Base-by-base conservation (phyloP, 2,888 invertebrate species). In the Cheilosia variabilis region DNA sequence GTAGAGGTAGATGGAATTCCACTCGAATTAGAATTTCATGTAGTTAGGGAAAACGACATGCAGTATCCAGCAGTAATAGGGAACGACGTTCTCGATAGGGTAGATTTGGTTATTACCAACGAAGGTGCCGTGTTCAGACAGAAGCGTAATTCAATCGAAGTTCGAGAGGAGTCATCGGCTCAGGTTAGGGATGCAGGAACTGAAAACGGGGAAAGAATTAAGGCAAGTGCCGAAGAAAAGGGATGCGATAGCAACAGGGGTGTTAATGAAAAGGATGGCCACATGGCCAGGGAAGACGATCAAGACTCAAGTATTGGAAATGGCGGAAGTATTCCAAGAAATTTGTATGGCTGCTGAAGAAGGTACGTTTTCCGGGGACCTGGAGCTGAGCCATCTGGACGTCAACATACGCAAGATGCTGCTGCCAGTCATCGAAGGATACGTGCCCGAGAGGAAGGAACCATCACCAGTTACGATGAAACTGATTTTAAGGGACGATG, bases 361-460 rank as follows among this genome's bases (percentile, higher is more conserved):
- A 37, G 24, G 41, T 24, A 43, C 34, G 15, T 43, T 60, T 45
- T 19, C 60, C 60, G 24, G 60, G 43, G 60, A 60, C n/a, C 15
- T 60, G 60, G 60, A 60, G 60, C 43, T 60, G 43, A 43, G 60
- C 43, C 43, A 60, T 24, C n/a, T 52, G 45, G 22, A 24, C 60
- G 17, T 60, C 60, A 41, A 24, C 24, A 43, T 60, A 60, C 60
- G 60, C 43, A 17, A 43, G 43, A 43, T 60, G 37, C 24, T 60
- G 60, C 43, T 43, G 24, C 43, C 43, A 19, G 43, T 60, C 24
- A 43, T 60, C n/a, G 60, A 60, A 43, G 60, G 43, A 15, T 60
- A 60, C n/a, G 43, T 43, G 19, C 60, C 60, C 13, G 60, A 24
- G 15, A 24, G 43, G 13, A 52, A 52, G 24, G 52, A 52, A 52